Evolutionary conservation across 53 echinoderm and acorn worm species (phyloP), one percentile per base, ranked within the genome.

Genomic region (Antedon mediterranea): DNA sequence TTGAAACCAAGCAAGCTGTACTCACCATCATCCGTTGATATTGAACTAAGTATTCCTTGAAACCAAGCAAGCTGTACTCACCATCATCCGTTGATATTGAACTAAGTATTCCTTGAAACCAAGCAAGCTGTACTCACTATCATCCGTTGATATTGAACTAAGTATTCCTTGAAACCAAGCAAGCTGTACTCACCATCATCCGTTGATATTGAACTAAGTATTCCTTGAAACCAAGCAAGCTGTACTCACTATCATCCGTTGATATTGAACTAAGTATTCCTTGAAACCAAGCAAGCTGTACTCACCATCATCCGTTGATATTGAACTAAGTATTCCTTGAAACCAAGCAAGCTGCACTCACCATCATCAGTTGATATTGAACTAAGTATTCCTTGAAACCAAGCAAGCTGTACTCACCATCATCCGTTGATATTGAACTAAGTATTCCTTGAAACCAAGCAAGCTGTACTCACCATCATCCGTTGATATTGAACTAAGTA

Each of bases 121-220:
- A 90, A 30, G 95, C 84, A 44, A n/a, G n/a, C n/a, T n/a, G n/a
- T n/a, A n/a, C 88, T 79, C 73, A 94, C 94, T 86, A 79, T 94
- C 95, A 13, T 94, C 95, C 23, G 85, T 79, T 7, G 91, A 87
- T 15, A 94, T 74, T 18, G 83, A 85, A 6, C 78, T 71, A 15
- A 90, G 81, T 14, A 90, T 85, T 11, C 88, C 81, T 72, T 90
- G 91, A 74, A 90, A 90, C 91, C 91, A 90, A 30, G 95, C 84
- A 44, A n/a, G n/a, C n/a, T n/a, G n/a, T n/a, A n/a, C 88, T 79
- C 73, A 94, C 94, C 86, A 79, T 94, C 95, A 13, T 94, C 95
- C 23, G 85, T 79, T 7, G 91, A 87, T 15, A 94, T 74, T 18
- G 83, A 85, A 6, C 78, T 71, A 15, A 90, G 81, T 14, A 90